phyloP scores from a whole-genome alignment of 2,113 vertebrate species.

The Jacana jacana region DNA sequence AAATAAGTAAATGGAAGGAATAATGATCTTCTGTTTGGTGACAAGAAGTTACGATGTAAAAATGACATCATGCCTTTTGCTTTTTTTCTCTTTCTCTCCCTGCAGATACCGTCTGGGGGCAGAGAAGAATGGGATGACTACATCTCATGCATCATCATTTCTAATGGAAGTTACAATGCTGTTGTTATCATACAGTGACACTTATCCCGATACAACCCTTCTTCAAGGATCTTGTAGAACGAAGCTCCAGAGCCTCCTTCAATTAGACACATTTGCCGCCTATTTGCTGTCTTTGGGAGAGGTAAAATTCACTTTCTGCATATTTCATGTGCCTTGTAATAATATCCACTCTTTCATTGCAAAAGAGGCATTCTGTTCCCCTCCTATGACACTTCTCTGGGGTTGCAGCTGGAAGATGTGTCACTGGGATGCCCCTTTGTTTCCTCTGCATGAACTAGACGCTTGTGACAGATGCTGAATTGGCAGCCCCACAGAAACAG shows the following conservation, averaged over 20 bases:
- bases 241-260: background rate
- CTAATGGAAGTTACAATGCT: background rate
- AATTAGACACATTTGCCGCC: background rate
- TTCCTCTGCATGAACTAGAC: background rate
- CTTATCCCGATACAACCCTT: background rate
- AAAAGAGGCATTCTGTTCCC: background rate
- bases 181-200: background rate
- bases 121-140: background rate
- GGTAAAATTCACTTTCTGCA: background rate
- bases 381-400: background rate
- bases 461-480: slow-evolving; percentile 16
- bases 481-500: background rate
- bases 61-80: background rate
- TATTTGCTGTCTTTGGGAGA: background rate
- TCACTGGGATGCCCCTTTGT: slow-evolving; percentile 8
- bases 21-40: background rate
- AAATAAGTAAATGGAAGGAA: background rate
- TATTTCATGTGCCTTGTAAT: background rate
- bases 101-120: background rate
- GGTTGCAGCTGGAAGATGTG: slow-evolving; percentile 22
- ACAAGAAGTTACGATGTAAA: background rate
- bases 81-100: background rate
- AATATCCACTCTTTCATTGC: background rate
- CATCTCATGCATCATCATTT: background rate
- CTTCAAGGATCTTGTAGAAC: background rate